Evolutionary conservation across 2,888 invertebrate genomes (phyloP).

Genomic region (Agriotes lineatus): DNA sequence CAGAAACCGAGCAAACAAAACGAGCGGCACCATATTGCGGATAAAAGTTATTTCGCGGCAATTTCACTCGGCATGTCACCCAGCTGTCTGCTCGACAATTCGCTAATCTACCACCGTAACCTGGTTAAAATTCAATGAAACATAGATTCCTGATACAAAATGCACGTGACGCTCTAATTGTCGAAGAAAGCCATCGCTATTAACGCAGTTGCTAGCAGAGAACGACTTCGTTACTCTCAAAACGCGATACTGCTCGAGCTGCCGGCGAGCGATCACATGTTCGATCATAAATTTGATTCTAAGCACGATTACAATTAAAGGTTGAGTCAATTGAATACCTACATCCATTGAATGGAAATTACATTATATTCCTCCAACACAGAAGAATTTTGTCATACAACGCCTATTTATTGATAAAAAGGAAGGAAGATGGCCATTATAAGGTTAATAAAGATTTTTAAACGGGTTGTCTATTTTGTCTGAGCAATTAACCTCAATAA

Average conservation of each 20-base stretch:
- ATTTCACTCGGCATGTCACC: conserved; percentile 8
- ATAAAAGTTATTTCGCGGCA: not conserved
- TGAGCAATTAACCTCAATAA: too few relatives aligned
- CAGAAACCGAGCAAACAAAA: not conserved
- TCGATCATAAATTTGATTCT: too few relatives aligned
- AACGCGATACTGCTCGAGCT: not conserved
- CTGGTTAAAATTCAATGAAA: conserved; percentile 6
- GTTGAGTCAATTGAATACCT: too few relatives aligned
- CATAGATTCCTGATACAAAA: not conserved
- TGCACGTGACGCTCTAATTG: conserved; percentile 23
- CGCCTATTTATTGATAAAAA: too few relatives aligned
- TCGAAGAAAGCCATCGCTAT: conserved; percentile 11
- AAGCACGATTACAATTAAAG: too few relatives aligned
- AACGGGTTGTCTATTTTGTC: too few relatives aligned
- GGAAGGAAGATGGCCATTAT: too few relatives aligned
- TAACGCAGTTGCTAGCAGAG: conserved; percentile 8
- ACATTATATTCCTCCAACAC: too few relatives aligned
- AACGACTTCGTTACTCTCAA: not conserved
- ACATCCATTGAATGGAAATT: too few relatives aligned
- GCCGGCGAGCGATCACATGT: too few relatives aligned
- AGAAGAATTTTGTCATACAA: too few relatives aligned
- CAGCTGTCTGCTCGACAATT: conserved; percentile 8
- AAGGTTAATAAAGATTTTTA: too few relatives aligned
- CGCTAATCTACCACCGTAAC: conserved; percentile 2
- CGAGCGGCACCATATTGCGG: not conserved